Percentiles rank a stretch among this genome's conserved stretches.
phyloP scores from a whole-genome alignment of 2,113 vertebrate genomes.

The Sturnira hondurensis region DNA sequence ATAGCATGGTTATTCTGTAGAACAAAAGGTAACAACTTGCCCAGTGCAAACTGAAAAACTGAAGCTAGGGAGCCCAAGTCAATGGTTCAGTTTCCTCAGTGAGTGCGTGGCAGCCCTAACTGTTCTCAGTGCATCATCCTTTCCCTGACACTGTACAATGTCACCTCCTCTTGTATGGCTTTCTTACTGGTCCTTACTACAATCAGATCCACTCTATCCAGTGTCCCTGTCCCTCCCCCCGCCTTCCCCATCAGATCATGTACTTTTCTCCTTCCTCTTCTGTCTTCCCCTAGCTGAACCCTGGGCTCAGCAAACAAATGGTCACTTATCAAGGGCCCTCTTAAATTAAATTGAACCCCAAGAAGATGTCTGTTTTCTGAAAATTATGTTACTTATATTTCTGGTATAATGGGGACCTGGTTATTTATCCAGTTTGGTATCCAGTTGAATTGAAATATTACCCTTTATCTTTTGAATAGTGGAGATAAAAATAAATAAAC shows the following conservation, averaged over 20 bases:
- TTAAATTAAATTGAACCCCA: not conserved
- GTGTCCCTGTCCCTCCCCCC: not conserved
- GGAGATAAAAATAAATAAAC: not conserved
- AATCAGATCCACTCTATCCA: not conserved
- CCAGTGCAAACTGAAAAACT: not conserved
- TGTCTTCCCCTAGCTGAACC: not conserved
- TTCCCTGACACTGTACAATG: not conserved
- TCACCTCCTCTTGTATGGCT: not conserved
- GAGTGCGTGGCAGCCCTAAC: not conserved
- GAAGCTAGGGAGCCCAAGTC: not conserved
- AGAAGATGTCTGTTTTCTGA: not conserved
- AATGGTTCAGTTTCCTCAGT: rapidly evolving
- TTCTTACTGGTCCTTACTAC: not conserved
- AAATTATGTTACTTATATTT: not conserved
- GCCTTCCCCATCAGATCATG: not conserved
- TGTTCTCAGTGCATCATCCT: not conserved
- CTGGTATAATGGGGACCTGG: not conserved
- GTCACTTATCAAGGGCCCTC: not conserved
- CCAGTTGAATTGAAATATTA: not conserved
- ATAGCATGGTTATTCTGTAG: not conserved
- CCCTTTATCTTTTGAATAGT: not conserved
- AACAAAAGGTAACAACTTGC: not conserved
- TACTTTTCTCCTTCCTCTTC: not conserved
- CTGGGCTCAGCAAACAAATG: not conserved
- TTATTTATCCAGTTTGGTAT: not conserved